Base-by-base conservation (phyloP, 1,140 invertebrate genomes). In the Tachypleus tridentatus region DNA sequence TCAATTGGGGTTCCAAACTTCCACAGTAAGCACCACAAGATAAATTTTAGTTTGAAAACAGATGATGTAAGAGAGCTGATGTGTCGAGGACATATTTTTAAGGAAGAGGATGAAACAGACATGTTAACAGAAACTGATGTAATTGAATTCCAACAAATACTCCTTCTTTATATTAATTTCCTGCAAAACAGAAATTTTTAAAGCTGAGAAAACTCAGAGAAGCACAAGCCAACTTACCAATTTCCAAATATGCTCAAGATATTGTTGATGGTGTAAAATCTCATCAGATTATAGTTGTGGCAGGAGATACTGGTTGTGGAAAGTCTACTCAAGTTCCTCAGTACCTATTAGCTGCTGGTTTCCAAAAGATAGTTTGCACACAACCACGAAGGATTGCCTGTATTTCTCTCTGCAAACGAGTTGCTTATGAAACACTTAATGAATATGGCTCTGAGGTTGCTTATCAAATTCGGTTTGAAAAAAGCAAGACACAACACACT, bases 381-480 rank as follows among this genome's bases (percentile, higher is more conserved):
- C 94, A 99, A 77, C 97, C 97, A 0, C 80, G 97, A 68, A 81
- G 96, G 72, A 91, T 99, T 74, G 95, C 95, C 56, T 98, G 95
- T 75, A 90, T 98, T 60, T 92, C 94, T 3, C 79, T 98, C 58
- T 86, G 87, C 4, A 97, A 97, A 77, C 79, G 95, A 74, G 95
- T 99, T 3, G 85, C 93, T 0, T 93, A 86, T 80, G 96, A 98
- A 83, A 93, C 89, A 61, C 76, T 95, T 3, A 90, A 89, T 68
- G 88, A 95, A 74, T 93, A 88, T 79, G 84, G 86, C 54, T 85
- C 81, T 58, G 83, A 89, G 77, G 86, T 98, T 52, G 95, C 93
- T 4, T 98, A 94, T 79, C 95, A 98, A 80, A 97, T 98, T 72
- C 80, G 97, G 68, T 99, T 99, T 83, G 96, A 99, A 74, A 95